A percentile compares a stretch with the other conserved stretches of the same genome.
phyloP scores from a whole-genome alignment of 2,113 vertebrate species.

The Lutjanus erythropterus region DNA sequence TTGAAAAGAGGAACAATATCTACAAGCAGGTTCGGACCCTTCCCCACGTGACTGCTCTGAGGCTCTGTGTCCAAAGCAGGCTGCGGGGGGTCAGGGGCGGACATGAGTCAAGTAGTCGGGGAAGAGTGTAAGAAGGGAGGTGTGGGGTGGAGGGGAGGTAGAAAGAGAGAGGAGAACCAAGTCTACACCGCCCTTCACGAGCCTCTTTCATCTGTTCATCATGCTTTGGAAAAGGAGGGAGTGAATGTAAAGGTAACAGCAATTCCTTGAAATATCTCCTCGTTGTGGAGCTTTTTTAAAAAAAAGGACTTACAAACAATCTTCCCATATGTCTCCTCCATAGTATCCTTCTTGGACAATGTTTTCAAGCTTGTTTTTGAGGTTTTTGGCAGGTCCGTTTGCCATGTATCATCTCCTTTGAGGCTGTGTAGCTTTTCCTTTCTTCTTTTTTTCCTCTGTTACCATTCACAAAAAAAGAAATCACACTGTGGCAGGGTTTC shows the following conservation, averaged over 20 bases:
- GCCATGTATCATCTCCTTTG: conserved; percentile 63
- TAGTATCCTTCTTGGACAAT: conserved; percentile 67
- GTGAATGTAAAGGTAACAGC: conserved; percentile 81
- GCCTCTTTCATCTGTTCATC: conserved; percentile 79
- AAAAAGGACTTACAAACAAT: conserved; percentile 58
- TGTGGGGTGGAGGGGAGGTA: conserved; percentile 77
- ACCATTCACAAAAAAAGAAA: conserved; percentile 70
- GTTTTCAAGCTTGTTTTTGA: conserved; percentile 73
- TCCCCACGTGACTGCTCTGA: conserved; percentile 71
- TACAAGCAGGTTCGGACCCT: conserved; percentile 82
- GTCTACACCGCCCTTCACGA: conserved; percentile 75
- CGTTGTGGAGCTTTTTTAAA: conserved; percentile 55
- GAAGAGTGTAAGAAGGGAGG: conserved; percentile 57
- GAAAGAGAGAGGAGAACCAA: conserved; percentile 80
- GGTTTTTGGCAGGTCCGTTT: conserved; percentile 76
- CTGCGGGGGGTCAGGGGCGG: conserved; percentile 39
- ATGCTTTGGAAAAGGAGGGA: conserved; percentile 87
- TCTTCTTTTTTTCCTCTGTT: conserved; percentile 49
- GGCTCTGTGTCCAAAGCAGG: conserved; percentile 73
- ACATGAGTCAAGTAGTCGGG: conserved; percentile 65
- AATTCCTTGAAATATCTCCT: conserved; percentile 76
- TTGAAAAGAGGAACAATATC: conserved; percentile 82
- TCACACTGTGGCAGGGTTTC: conserved; percentile 77
- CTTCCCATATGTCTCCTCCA: conserved; percentile 47
- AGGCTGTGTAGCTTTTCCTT: conserved; percentile 68